Evolutionary conservation across 2,797 vertebrate species (phyloP).

Genomic region (Hozukius guyotensis): DNA sequence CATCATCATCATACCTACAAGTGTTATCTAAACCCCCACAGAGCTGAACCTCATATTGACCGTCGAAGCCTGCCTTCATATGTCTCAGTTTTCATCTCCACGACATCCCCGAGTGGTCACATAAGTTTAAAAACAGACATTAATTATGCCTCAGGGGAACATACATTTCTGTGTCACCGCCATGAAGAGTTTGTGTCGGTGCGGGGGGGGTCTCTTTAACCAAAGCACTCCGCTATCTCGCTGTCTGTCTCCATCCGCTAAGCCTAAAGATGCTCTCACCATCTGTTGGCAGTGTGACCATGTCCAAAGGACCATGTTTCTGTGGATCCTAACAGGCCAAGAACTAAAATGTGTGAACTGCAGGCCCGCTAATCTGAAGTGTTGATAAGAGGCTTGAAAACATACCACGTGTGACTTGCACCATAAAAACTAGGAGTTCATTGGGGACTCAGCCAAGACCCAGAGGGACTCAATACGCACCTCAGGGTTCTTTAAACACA

Average conservation of each 20-base stretch:
- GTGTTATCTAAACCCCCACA: neutral
- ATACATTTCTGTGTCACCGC: conserved; percentile 17
- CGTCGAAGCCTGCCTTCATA: neutral
- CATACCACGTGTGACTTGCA: conserved; percentile 68
- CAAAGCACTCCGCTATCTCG: conserved; percentile 45
- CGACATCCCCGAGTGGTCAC: neutral
- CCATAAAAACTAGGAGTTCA: conserved; percentile 40
- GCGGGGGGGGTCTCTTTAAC: conserved; percentile 31
- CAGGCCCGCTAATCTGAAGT: conserved; percentile 75
- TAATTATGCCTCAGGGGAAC: conserved; percentile 51
- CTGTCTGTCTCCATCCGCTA: conserved; percentile 61
- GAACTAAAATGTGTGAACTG: conserved; percentile 79
- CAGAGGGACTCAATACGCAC: conserved; percentile 12
- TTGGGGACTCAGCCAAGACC: conserved; percentile 52
- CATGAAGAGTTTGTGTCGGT: conserved; percentile 15
- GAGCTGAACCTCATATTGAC: neutral
- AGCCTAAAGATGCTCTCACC: conserved; percentile 77
- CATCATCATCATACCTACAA: neutral
- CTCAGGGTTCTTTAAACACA: conserved; percentile 13
- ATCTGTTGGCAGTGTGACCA: conserved; percentile 79
- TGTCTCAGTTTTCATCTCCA: neutral
- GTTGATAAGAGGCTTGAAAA: conserved; percentile 78
- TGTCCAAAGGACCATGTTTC: conserved; percentile 79
- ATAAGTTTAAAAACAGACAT: conserved; percentile 32
- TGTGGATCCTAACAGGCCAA: conserved; percentile 73